These are phyloP conservation scores for Enteromius anoplus DNA, from an alignment of 2,797 vertebrate species.

Conservation along the genomic window DNA sequence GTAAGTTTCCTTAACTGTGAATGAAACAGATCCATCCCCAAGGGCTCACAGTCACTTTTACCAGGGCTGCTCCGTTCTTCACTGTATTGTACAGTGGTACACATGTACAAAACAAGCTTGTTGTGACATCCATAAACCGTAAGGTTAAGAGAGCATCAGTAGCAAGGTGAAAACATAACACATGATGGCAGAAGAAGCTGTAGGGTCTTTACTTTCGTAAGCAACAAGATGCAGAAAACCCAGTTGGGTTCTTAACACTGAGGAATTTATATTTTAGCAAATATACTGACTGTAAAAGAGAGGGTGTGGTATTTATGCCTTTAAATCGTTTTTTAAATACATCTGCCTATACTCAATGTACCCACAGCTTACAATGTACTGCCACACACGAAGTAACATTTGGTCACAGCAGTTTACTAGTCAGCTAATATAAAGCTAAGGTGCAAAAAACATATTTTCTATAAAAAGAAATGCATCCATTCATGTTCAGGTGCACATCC, in stretches of 20 bases:
- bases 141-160: conserved; percentile 19
- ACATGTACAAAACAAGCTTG: conserved; percentile 1
- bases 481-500: background rate
- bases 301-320: conserved; percentile 12
- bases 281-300: conserved; percentile 15
- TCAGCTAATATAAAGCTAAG: background rate
- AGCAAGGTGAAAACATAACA: conserved; percentile 40
- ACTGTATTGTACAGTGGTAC: background rate
- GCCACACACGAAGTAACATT: background rate
- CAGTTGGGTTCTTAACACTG: conserved; percentile 1
- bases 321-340: conserved; percentile 27
- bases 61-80: conserved; percentile 28
- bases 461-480: background rate
- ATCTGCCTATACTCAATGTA: background rate
- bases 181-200: background rate
- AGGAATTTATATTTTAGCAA: conserved; percentile 23
- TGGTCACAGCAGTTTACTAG: background rate
- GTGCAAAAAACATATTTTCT: background rate
- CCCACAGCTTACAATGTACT: background rate
- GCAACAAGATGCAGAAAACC: conserved; percentile 29
- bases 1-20: conserved; percentile 24
- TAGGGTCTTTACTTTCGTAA: conserved; percentile 14
- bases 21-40: conserved; percentile 23
- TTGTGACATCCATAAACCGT: conserved; percentile 27
- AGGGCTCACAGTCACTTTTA: background rate